These are phyloP conservation scores for Scatophagus argus DNA, from an alignment of 2,113 vertebrate genomes.

Conservation along the genomic window DNA sequence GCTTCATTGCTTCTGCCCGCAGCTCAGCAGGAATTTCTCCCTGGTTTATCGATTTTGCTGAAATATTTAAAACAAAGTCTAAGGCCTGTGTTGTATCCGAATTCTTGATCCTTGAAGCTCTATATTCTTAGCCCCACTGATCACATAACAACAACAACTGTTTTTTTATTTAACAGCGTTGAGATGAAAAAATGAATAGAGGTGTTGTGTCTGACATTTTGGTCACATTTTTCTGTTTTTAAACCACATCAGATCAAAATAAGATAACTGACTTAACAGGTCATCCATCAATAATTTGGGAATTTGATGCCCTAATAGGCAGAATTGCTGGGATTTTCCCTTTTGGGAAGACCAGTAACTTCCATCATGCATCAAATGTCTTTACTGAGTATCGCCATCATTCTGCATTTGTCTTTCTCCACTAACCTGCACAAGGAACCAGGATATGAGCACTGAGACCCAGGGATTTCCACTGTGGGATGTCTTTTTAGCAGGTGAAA, in stretches of 20 bases:
- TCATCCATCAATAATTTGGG: too few species aligned
- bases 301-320: neutral
- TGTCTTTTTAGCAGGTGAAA: conserved; percentile 87
- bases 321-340: neutral
- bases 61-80: conserved; percentile 20
- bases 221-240: neutral
- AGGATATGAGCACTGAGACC: conserved; percentile 90
- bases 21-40: conserved; percentile 5
- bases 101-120: neutral
- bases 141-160: neutral
- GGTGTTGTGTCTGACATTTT: neutral
- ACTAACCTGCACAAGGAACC: conserved; percentile 92
- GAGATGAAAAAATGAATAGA: neutral
- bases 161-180: too few species aligned
- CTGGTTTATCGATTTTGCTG: conserved; percentile 12
- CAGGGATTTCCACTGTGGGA: conserved; percentile 90
- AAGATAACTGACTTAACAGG: neutral
- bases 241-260: neutral
- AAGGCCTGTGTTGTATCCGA: neutral
- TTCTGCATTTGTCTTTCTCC: neutral
- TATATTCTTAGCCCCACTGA: neutral
- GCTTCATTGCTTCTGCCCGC: neutral
- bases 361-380: neutral
- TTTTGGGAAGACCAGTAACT: neutral
- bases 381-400: neutral